phyloP scores from a whole-genome alignment of 2,888 invertebrate genomes.

The Volucella inanis region DNA sequence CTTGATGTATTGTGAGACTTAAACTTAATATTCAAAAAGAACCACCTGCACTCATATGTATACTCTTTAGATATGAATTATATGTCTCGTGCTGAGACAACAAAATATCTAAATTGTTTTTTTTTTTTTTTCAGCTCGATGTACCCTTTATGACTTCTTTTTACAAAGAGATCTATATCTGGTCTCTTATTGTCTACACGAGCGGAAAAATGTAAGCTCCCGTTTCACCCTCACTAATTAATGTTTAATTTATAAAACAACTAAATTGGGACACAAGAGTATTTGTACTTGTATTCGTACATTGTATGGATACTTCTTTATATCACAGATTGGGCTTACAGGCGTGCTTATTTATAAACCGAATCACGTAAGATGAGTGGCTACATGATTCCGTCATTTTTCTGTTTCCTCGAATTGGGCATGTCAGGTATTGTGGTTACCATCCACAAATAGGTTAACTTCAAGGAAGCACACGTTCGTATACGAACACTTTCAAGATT shows the following conservation, averaged over 20 bases:
- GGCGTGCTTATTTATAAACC: slow-evolving; percentile 54
- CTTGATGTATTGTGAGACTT: too few species aligned
- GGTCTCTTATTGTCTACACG: slow-evolving; percentile 18
- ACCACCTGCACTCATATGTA: too few species aligned
- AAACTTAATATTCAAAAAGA: too few species aligned
- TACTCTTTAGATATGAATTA: too few species aligned
- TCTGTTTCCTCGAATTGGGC: slow-evolving; percentile 69
- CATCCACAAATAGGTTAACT: slow-evolving; percentile 61
- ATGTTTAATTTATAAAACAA: slow-evolving; percentile 22
- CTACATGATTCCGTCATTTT: slow-evolving; percentile 59
- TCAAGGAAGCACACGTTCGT: slow-evolving; percentile 53
- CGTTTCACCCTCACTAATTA: slow-evolving; percentile 27
- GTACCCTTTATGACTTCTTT: too few species aligned
- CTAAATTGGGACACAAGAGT: slow-evolving; percentile 36
- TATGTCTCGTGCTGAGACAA: too few species aligned
- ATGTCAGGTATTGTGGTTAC: slow-evolving; percentile 55
- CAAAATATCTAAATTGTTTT: too few species aligned
- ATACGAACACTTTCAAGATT: too few species aligned
- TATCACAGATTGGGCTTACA: slow-evolving; percentile 5
- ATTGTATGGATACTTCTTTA: slow-evolving; percentile 7
- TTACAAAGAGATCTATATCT: not conserved
- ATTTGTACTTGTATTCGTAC: not conserved
- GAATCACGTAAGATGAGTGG: slow-evolving; percentile 74
- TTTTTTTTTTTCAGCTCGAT: too few species aligned
- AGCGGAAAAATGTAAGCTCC: slow-evolving; percentile 45